phyloP scores from a whole-genome alignment of 2,797 vertebrate species.

The Thamnophis elegans region DNA sequence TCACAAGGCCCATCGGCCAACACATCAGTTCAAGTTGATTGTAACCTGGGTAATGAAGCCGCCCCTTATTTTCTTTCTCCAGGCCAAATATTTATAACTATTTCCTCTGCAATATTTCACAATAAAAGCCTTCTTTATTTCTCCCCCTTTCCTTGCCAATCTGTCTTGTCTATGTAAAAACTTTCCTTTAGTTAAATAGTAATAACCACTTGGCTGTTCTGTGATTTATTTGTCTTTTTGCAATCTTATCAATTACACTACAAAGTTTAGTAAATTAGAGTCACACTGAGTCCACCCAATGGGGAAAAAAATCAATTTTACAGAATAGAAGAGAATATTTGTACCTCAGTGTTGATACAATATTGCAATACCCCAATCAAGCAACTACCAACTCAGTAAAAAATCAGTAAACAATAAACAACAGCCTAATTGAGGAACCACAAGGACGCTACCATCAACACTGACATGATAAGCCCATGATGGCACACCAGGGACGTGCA shows the following conservation, averaged over 20 bases:
- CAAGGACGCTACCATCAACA: too few species aligned
- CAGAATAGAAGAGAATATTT: not conserved
- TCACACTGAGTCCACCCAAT: not conserved
- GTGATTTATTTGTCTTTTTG: not conserved
- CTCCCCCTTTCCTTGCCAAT: not conserved
- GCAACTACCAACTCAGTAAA: not conserved
- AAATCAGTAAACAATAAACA: not conserved
- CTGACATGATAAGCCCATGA: too few species aligned
- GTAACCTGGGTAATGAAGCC: not conserved
- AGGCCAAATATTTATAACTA: conserved; percentile 1
- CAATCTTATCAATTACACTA: not conserved
- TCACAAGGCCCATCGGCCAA: conserved; percentile 35
- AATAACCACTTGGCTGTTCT: conserved; percentile 6
- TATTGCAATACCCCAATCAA: not conserved
- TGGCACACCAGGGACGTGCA: too few species aligned
- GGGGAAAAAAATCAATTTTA: not conserved
- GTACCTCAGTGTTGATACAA: not conserved
- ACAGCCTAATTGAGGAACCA: not conserved
- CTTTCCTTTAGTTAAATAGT: conserved; percentile 2
- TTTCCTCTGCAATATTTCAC: conserved; percentile 21
- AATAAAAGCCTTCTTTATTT: not conserved
- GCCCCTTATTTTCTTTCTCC: conserved; percentile 14
- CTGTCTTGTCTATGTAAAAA: not conserved
- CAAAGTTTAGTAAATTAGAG: not conserved
- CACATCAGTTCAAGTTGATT: conserved; percentile 39